Conservation (phyloP, 2,888 invertebrate genomes). For the Callyntrura guangdongensis region DNA sequence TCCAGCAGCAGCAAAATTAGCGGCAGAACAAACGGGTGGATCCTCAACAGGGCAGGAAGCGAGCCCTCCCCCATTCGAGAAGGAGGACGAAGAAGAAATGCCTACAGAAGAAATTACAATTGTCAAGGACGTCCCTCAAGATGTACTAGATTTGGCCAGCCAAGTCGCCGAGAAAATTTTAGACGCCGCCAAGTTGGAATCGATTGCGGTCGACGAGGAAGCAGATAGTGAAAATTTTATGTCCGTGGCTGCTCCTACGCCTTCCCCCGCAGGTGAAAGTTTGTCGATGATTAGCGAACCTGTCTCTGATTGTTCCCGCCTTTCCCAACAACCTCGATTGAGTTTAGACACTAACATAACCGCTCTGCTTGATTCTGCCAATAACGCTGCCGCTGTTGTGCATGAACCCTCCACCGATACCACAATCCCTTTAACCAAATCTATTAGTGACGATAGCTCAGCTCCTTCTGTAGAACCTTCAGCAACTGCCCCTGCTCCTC, state of each 20-base stretch:
- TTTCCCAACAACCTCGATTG: slow-evolving; percentile 68
- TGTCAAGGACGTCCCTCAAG: slow-evolving; percentile 66
- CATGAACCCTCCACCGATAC: slow-evolving; percentile 37
- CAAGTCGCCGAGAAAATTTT: slow-evolving; percentile 70
- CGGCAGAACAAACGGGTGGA: not conserved
- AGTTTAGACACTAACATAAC: slow-evolving; percentile 69
- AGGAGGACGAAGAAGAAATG: slow-evolving; percentile 39
- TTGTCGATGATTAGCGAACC: slow-evolving; percentile 22
- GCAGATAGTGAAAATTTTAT: not conserved
- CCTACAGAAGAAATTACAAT: slow-evolving; percentile 43
- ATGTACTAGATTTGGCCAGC: slow-evolving; percentile 61
- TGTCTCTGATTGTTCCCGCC: not conserved
- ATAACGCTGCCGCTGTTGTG: slow-evolving; percentile 28
- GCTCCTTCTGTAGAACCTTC: slow-evolving; percentile 33
- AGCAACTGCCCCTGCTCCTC: slow-evolving; percentile 27
- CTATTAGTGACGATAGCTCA: not conserved
- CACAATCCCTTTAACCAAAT: not conserved
- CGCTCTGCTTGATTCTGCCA: slow-evolving; percentile 44
- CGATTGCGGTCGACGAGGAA: not conserved
- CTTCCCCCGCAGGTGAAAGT: slow-evolving; percentile 71
- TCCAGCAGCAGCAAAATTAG: not conserved
- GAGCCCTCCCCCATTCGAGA: not conserved
- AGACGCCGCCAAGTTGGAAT: slow-evolving; percentile 53
- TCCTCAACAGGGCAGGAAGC: not conserved
- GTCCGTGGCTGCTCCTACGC: not conserved